Percentiles rank a stretch among this genome's conserved stretches.
Evolutionary conservation across 2,113 vertebrate species (phyloP).

Genomic region (Odontesthes bonariensis): DNA sequence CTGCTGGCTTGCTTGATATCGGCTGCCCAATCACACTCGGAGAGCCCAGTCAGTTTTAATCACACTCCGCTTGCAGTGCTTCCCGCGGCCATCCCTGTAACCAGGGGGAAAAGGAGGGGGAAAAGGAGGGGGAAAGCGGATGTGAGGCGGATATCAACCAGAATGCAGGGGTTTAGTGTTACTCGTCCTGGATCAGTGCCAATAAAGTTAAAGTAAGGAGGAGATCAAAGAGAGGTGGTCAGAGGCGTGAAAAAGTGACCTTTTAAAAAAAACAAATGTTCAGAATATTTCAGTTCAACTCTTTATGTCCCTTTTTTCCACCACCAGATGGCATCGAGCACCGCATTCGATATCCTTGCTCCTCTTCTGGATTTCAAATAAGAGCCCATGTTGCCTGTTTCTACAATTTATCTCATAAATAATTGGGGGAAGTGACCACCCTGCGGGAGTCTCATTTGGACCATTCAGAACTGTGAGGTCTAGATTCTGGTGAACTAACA

Average conservation of each 20-base stretch:
- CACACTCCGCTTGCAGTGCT: conserved; percentile 49
- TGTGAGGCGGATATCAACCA: conserved; percentile 58
- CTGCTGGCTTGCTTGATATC: conserved; percentile 31
- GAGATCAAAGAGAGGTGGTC: conserved; percentile 23
- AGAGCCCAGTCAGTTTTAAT: conserved; percentile 65
- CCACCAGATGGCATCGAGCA: conserved; percentile 38
- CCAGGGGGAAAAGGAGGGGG: conserved; percentile 9
- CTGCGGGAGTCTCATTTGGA: neutral
- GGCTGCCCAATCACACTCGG: conserved; percentile 43
- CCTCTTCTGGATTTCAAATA: neutral
- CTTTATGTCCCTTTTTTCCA: neutral
- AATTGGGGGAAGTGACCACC: conserved; percentile 11
- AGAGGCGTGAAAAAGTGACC: neutral
- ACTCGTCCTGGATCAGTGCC: conserved; percentile 22
- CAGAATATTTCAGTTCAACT: neutral
- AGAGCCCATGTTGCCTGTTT: conserved; percentile 8
- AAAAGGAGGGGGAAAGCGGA: neutral
- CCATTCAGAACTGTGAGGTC: neutral
- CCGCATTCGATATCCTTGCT: neutral
- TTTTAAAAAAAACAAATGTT: neutral
- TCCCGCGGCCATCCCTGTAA: conserved; percentile 47
- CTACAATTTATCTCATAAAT: conserved; percentile 17
- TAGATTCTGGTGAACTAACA: neutral
- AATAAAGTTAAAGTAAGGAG: conserved; percentile 8
- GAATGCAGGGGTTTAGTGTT: conserved; percentile 27